Base-by-base conservation (phyloP, 2,888 invertebrate species). In the Drosophila quinaria region DNA sequence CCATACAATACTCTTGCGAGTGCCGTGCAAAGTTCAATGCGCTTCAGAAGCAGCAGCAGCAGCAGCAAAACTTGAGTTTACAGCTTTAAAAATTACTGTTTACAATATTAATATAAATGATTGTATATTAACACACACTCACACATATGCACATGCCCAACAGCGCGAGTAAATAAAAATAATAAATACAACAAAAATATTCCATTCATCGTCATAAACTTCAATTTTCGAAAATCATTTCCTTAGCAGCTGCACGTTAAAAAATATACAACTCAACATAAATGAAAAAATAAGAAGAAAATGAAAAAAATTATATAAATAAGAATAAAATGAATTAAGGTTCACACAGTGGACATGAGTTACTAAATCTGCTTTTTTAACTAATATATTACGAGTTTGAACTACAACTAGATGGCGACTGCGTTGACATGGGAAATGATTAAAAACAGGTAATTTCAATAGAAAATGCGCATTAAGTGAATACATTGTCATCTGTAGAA, bases 161-260 rank as follows among this genome's bases (percentile, higher is more conserved):
- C 17, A 2, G 25, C 42, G 44, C 47, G 35, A 65, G 70, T 54
- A 75, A 54, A 79, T 70, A 73, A 47, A 66, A 60, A 66, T 61
- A 70, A 63, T 64, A 65, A 70, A 59, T 76, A 78, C 62, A 70
- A 70, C 55, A 72, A 80, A 90, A 79, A 76, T 76, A 81, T 82
- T 87, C 86, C 91, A 91, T 88, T 91, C 90, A 87, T 87, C 90
- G 87, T 90, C 91, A 90, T 91, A 91, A 91, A 91, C 89, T 91
- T 91, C 78, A 91, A 90, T 90, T 88, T 90, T 83, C 83, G 83
- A 91, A 91, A 91, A 91, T 91, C 90, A 91, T 91, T 91, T 91
- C 91, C 91, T 91, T 88, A 80, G 89, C 91, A 91, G 91, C 91
- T 91, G 91, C 89, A 78, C 73, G 74, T 73, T 75, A 70, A 78